phyloP scores from a whole-genome alignment of 2,113 vertebrate species.

The Petaurus breviceps region DNA sequence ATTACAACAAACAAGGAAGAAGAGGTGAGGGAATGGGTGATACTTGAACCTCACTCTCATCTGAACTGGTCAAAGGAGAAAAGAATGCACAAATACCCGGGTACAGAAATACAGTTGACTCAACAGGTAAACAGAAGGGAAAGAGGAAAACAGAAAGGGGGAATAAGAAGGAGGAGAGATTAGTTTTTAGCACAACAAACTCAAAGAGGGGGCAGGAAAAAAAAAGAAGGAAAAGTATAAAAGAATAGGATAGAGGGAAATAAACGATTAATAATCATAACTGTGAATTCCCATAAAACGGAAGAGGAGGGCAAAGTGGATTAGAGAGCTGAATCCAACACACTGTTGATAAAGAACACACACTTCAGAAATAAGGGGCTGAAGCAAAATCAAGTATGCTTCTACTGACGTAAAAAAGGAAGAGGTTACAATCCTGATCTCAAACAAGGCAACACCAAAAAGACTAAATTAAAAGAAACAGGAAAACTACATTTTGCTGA shows the following conservation, averaged over 20 bases:
- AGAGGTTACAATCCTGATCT: background rate
- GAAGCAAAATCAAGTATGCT: background rate
- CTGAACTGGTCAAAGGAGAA: background rate
- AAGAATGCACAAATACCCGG: background rate
- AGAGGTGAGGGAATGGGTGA: background rate
- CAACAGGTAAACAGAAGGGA: background rate
- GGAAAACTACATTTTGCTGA: background rate
- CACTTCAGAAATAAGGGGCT: background rate
- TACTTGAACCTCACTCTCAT: background rate
- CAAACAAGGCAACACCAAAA: background rate
- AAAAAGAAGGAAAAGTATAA: background rate
- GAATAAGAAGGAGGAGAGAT: background rate
- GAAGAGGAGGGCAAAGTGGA: background rate
- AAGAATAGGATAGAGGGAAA: background rate
- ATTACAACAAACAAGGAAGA: background rate
- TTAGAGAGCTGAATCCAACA: background rate
- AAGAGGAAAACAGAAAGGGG: background rate
- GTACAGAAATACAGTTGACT: background rate
- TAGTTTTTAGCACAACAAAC: background rate
- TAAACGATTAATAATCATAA: background rate
- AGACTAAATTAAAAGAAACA: background rate
- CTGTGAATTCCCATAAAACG: background rate
- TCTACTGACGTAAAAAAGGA: background rate
- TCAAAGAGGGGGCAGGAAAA: background rate
- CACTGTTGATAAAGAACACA: background rate